Evolutionary conservation across 2,797 vertebrate species (phyloP).

Genomic region (Scolopax rusticola): DNA sequence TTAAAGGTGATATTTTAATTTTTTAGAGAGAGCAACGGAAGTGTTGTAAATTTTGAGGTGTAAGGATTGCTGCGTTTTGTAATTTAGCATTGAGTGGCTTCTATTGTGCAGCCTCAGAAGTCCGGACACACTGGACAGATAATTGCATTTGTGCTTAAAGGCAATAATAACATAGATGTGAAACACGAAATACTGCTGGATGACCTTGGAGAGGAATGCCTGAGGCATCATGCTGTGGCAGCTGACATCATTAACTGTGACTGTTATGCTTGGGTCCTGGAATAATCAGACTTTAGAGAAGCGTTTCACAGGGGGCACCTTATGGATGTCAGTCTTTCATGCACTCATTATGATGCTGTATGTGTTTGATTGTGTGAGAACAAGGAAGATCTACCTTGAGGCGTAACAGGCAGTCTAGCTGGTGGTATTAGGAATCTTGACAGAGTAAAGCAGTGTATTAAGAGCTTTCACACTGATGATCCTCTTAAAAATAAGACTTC

Average conservation of each 20-base stretch:
- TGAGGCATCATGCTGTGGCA: slow-evolving; percentile 70
- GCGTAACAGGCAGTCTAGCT: slow-evolving; percentile 64
- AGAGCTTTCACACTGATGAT: slow-evolving; percentile 69
- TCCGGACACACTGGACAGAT: slow-evolving; percentile 65
- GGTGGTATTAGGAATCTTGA: slow-evolving; percentile 72
- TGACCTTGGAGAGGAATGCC: slow-evolving; percentile 83
- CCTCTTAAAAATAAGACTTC: slow-evolving; percentile 64
- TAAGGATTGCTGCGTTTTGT: neutral
- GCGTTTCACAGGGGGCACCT: slow-evolving; percentile 68
- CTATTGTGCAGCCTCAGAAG: slow-evolving; percentile 58
- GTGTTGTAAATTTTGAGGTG: neutral
- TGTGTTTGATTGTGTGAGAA: slow-evolving; percentile 81
- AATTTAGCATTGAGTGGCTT: slow-evolving; percentile 27
- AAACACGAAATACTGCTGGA: slow-evolving; percentile 69
- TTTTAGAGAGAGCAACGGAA: neutral
- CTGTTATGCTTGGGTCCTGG: slow-evolving; percentile 49
- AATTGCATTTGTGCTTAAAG: slow-evolving; percentile 83
- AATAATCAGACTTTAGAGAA: slow-evolving; percentile 72
- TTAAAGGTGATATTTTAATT: neutral
- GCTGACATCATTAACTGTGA: slow-evolving; percentile 70
- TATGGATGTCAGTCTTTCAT: slow-evolving; percentile 71
- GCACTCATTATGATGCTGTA: slow-evolving; percentile 71
- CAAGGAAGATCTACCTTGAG: slow-evolving; percentile 74
- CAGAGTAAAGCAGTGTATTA: slow-evolving; percentile 74
- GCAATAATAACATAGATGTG: slow-evolving; percentile 72